These are phyloP conservation scores for Pantherophis guttatus DNA, from an alignment of 2,113 vertebrate genomes.

Conservation along the genomic window DNA sequence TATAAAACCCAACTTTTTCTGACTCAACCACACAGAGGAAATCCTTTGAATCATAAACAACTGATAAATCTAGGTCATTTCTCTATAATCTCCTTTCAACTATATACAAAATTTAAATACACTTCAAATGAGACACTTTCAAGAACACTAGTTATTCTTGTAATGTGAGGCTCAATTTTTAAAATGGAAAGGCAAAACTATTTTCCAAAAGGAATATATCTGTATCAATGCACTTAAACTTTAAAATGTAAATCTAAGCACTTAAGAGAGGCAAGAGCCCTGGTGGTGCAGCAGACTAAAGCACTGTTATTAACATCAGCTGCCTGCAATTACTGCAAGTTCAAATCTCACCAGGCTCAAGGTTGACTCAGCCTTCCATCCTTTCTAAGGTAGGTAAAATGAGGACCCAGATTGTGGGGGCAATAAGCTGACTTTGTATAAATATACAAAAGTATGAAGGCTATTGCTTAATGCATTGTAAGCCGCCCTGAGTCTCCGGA, in stretches of 20 bases:
- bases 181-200: not conserved
- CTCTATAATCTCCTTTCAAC: not conserved
- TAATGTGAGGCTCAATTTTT: not conserved
- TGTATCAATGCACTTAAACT: not conserved
- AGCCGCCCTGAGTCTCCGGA: too few species aligned
- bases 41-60: not conserved
- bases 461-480: too few species aligned
- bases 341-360: too few species aligned
- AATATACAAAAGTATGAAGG: too few species aligned
- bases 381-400: too few species aligned
- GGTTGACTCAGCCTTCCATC: too few species aligned
- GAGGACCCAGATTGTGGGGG: too few species aligned
- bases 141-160: not conserved
- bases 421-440: too few species aligned
- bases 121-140: not conserved
- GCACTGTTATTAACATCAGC: too few species aligned
- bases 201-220: not conserved
- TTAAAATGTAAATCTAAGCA: not conserved
- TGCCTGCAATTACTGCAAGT: too few species aligned
- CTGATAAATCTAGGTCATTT: not conserved
- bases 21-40: rapidly evolving
- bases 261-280: not conserved
- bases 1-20: not conserved
- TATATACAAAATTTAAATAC: not conserved
- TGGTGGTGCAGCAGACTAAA: too few species aligned